phyloP scores from a whole-genome alignment of 1,140 invertebrate species.

The Heliothis subflexa region DNA sequence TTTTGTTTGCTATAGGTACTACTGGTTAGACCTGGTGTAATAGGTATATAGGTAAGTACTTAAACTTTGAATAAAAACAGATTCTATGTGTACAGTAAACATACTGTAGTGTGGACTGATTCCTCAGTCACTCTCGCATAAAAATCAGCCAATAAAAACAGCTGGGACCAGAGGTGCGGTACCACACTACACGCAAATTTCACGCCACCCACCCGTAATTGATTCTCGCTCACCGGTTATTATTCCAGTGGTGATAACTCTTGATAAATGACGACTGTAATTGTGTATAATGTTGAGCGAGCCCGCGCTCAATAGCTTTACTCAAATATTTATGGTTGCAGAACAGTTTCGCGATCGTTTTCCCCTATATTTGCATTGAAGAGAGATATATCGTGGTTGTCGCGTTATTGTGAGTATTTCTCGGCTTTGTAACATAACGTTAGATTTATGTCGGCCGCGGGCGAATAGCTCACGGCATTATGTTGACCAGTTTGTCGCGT shows the following conservation, averaged over 20 bases:
- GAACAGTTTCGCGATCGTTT: constrained; percentile 32
- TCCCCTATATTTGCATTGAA: constrained; percentile 37
- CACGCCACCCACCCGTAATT: constrained; percentile 35
- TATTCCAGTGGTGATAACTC: constrained; percentile 35
- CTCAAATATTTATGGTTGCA: constrained; percentile 27
- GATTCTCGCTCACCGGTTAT: constrained; percentile 32
- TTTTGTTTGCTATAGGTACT: too few species aligned
- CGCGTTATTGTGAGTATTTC: constrained; percentile 28
- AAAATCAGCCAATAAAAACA: constrained; percentile 10
- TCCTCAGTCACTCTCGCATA: neutral
- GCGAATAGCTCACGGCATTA: constrained; percentile 9
- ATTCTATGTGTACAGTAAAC: neutral
- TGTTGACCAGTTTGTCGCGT: constrained; percentile 15
- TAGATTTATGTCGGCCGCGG: neutral
- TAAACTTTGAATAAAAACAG: too few species aligned
- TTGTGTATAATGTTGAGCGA: constrained; percentile 30
- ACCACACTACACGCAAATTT: constrained; percentile 29
- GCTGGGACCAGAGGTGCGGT: neutral
- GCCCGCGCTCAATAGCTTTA: constrained; percentile 21
- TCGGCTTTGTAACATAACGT: constrained; percentile 34
- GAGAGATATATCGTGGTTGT: constrained; percentile 32
- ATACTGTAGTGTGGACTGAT: neutral
- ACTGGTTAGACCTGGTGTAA: too few species aligned
- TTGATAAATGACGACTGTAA: constrained; percentile 40
- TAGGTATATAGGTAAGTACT: too few species aligned